Percentiles rank a stretch among this genome's conserved stretches.
phyloP scores from a whole-genome alignment of 2,797 vertebrate genomes.

The Sebastes hubbsi region DNA sequence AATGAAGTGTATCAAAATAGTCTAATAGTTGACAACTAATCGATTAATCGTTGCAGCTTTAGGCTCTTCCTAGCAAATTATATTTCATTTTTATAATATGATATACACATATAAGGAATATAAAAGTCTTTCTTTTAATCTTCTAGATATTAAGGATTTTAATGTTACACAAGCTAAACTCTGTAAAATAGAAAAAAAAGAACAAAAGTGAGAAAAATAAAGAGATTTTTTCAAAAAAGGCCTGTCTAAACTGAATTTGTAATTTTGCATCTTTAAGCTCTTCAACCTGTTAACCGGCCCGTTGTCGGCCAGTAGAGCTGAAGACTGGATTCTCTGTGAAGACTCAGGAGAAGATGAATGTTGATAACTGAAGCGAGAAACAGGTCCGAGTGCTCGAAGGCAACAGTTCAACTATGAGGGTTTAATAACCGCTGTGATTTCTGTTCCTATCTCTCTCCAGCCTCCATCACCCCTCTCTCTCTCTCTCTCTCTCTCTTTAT shows the following conservation, averaged over 20 bases:
- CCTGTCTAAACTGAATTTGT: conserved; percentile 19
- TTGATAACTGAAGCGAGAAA: conserved; percentile 72
- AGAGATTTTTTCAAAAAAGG: background rate
- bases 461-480: background rate
- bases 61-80: background rate
- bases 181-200: background rate
- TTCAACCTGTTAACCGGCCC: conserved; percentile 19
- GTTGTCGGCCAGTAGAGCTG: conserved; percentile 23
- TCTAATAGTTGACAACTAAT: too few relatives aligned
- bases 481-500: background rate
- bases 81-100: background rate
- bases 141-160: background rate
- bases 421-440: conserved; percentile 39
- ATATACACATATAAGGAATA: background rate
- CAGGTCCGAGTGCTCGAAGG: conserved; percentile 58
- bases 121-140: background rate
- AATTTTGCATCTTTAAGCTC: background rate
- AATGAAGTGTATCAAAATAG: too few relatives aligned
- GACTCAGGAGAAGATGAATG: conserved; percentile 52
- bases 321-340: conserved; percentile 45
- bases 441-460: conserved; percentile 15
- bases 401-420: conserved; percentile 51
- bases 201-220: background rate
- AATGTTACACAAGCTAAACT: background rate
- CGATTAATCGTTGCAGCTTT: too few relatives aligned